These are phyloP conservation scores for Megamerina dolium DNA, from an alignment of 2,888 invertebrate genomes.

Conservation along the genomic window DNA sequence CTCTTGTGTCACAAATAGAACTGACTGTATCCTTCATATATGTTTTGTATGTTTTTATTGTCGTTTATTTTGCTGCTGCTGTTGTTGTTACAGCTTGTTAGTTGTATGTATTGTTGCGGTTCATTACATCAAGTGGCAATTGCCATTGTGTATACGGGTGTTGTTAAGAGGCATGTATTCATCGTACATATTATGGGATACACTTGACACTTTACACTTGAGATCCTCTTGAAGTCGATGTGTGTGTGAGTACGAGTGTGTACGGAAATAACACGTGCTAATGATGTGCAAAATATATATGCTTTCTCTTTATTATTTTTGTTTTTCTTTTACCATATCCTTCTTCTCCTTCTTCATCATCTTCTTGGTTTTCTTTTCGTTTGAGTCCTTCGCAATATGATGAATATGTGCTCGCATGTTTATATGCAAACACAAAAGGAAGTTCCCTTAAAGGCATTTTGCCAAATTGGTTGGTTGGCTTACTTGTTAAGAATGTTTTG, in stretches of 20 bases:
- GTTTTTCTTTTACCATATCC: background rate
- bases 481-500: background rate
- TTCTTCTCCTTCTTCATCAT: background rate
- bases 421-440: background rate
- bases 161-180: background rate
- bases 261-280: constrained; percentile 32
- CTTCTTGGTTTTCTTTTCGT: background rate
- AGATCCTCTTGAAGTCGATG: constrained; percentile 14
- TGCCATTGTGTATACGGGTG: constrained; percentile 19
- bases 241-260: too few relatives aligned
- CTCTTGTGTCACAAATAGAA: too few relatives aligned
- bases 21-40: too few relatives aligned
- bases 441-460: constrained; percentile 12
- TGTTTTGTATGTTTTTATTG: too few relatives aligned
- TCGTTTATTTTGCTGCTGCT: too few relatives aligned
- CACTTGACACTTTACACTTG: constrained; percentile 40
- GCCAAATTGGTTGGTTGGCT: constrained; percentile 12
- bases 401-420: background rate
- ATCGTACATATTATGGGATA: constrained; percentile 36
- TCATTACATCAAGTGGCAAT: constrained; percentile 9
- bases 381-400: background rate
- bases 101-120: background rate
- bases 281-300: constrained; percentile 41
- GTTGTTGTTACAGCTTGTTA: constrained; percentile 1
- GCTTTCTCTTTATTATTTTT: background rate